Conservation (phyloP, 2,113 vertebrate genomes). For the Megaleporinus macrocephalus region DNA sequence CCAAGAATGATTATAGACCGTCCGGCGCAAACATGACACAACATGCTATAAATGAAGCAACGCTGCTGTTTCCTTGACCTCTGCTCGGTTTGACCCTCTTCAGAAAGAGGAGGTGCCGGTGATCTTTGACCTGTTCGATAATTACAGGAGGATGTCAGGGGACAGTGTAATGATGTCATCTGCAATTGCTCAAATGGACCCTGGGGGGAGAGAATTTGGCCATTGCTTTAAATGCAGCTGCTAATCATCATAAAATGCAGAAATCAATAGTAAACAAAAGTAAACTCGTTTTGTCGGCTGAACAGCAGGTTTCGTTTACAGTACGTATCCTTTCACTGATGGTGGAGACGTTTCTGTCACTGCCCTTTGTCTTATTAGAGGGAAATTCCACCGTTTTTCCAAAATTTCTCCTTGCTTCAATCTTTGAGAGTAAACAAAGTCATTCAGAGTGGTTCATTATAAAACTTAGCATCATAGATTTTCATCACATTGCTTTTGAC, state of each 20-base stretch:
- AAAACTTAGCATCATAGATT: no score
- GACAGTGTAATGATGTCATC: constrained; percentile 45
- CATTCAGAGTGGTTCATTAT: no score
- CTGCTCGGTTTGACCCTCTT: constrained; percentile 66
- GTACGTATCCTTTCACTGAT: neutral
- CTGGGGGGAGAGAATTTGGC: constrained; percentile 8
- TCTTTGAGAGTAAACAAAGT: no score
- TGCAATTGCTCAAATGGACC: constrained; percentile 46
- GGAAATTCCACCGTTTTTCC: neutral
- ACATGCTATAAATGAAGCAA: constrained; percentile 46
- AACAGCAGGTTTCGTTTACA: neutral
- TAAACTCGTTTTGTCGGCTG: neutral
- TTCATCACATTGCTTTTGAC: no score
- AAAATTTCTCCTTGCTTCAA: no score
- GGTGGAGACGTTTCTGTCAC: no score
- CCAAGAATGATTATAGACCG: neutral
- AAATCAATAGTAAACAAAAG: constrained; percentile 18
- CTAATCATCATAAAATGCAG: constrained; percentile 36
- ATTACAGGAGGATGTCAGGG: constrained; percentile 74
- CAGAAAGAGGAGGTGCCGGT: constrained; percentile 72
- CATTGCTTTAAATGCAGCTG: constrained; percentile 25
- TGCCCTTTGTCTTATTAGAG: neutral
- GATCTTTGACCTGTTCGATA: constrained; percentile 78
- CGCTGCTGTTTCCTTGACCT: constrained; percentile 60
- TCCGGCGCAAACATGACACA: constrained; percentile 14